A percentile compares a stretch with the other conserved stretches of the same genome.
Conservation (phyloP, 2,797 vertebrate genomes). For the Catostomus latipinnis region DNA sequence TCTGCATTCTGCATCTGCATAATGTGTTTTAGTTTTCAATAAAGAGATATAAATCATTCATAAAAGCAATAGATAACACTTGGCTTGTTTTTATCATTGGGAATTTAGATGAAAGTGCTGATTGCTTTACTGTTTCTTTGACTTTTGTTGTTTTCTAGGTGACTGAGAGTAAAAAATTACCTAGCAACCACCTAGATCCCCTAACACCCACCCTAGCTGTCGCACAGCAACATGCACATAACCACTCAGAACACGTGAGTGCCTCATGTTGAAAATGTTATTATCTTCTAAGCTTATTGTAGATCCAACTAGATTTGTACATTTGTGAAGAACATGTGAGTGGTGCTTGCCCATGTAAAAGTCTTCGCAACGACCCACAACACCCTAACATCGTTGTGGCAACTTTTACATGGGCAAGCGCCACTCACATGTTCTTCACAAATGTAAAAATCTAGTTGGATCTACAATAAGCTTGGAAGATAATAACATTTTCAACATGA, state of each 20-base stretch:
- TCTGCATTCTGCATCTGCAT: constrained; percentile 29
- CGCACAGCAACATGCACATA: not conserved
- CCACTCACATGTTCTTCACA: too few relatives aligned
- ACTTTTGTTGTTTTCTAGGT: not conserved
- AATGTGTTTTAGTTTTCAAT: constrained; percentile 20
- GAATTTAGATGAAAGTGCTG: not conserved
- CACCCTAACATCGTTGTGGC: too few relatives aligned
- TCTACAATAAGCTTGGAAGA: not conserved
- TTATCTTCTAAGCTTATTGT: not conserved
- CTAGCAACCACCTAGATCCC: too few relatives aligned
- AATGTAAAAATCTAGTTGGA: too few relatives aligned
- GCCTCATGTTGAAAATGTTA: not conserved
- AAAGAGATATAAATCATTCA: constrained; percentile 34
- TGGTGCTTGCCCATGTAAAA: too few relatives aligned
- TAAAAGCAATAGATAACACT: constrained; percentile 1
- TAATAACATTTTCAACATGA: not conserved
- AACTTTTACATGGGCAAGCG: too few relatives aligned
- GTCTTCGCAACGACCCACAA: too few relatives aligned
- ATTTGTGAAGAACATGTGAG: too few relatives aligned
- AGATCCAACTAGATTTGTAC: too few relatives aligned
- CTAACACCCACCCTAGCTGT: too few relatives aligned
- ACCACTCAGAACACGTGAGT: not conserved
- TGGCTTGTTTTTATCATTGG: constrained; percentile 2
- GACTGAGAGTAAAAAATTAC: too few relatives aligned
- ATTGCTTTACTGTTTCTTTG: not conserved